Evolutionary conservation across 1,140 invertebrate species (phyloP).

Genomic region (Aphaenogaster floridana): DNA sequence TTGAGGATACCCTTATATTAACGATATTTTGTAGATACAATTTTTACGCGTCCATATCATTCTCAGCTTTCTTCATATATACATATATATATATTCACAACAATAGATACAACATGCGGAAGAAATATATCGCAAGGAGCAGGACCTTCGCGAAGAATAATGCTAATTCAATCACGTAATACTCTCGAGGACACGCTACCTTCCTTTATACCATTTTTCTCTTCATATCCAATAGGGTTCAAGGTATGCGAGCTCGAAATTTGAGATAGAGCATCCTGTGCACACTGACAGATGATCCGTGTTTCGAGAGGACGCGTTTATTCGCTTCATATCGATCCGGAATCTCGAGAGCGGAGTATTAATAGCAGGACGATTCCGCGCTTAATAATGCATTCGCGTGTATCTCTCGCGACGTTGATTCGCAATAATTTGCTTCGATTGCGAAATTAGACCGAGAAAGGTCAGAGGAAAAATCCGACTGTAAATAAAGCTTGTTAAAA

Average conservation of each 20-base stretch:
- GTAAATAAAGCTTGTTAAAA: neutral
- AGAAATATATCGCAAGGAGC: neutral
- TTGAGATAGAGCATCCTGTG: neutral
- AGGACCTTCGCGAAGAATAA: neutral
- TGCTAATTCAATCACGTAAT: conserved; percentile 1
- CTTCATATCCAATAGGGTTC: neutral
- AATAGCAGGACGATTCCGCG: conserved; percentile 39
- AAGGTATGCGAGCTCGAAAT: neutral
- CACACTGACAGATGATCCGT: conserved; percentile 1
- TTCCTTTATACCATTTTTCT: conserved; percentile 8
- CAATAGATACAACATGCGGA: too few species aligned
- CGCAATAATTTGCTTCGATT: conserved; percentile 48
- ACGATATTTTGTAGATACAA: neutral
- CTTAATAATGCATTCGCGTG: conserved; percentile 51
- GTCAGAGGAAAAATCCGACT: conserved; percentile 50
- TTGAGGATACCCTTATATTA: neutral
- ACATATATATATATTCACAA: neutral
- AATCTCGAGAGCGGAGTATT: conserved; percentile 29
- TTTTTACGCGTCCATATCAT: neutral
- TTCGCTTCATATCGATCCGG: conserved; percentile 49
- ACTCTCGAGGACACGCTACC: neutral
- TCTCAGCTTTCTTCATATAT: neutral
- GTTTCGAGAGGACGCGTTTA: conserved; percentile 25
- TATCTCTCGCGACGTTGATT: conserved; percentile 40
- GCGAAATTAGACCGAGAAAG: conserved; percentile 28